These are phyloP conservation scores for Diarsia rubi DNA, from an alignment of 2,888 invertebrate species.

Conservation along the genomic window DNA sequence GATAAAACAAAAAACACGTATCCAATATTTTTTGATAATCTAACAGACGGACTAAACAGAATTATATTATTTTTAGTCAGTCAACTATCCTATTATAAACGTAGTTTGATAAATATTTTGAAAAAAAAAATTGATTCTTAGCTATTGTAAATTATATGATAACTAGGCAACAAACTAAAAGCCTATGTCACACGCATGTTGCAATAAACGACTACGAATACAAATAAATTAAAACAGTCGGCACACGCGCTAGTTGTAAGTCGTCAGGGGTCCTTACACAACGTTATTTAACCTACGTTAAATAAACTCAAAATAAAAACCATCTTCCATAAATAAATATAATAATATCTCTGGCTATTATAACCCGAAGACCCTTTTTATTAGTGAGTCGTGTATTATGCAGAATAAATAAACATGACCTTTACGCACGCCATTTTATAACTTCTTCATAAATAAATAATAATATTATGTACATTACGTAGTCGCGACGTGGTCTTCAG, in stretches of 20 bases:
- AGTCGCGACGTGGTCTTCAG: background rate
- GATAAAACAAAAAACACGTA: no score
- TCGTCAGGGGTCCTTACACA: background rate
- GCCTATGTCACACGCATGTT: background rate
- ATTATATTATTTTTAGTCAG: no score
- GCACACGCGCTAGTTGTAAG: background rate
- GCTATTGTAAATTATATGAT: background rate
- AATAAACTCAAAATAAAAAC: constrained; percentile 17
- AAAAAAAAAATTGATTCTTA: background rate
- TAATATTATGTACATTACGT: constrained; percentile 22
- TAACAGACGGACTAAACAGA: no score
- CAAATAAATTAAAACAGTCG: background rate
- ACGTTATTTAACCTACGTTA: background rate
- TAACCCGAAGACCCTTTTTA: constrained; percentile 37
- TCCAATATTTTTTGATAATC: no score
- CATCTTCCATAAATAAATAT: constrained; percentile 30
- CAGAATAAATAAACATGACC: constrained; percentile 42
- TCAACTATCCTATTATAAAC: no score
- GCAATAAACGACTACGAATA: background rate
- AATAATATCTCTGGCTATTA: constrained; percentile 15
- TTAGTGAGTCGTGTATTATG: constrained; percentile 28
- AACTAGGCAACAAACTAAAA: background rate
- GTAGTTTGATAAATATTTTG: no score
- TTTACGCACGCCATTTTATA: constrained; percentile 20
- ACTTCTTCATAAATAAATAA: constrained; percentile 32